Base-by-base conservation (phyloP, 2,888 invertebrate species). In the Tiliacea aurago region DNA sequence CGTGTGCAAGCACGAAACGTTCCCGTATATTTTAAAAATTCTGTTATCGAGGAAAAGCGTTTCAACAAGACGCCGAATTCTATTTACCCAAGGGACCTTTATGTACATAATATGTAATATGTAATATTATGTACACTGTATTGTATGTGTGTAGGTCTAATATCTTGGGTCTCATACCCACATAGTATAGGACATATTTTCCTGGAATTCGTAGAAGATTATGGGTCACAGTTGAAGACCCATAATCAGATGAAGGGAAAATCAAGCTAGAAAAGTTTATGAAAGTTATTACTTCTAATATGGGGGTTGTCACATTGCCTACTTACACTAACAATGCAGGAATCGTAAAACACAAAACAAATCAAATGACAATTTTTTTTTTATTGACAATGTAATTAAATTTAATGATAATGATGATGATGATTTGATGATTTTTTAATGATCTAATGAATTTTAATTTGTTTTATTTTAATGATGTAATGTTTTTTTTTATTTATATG, bases 81-180 rank as follows among this genome's bases (percentile, higher is more conserved):
- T 90, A 91, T 91, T 92, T 90, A 87, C 89, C 85, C 80, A 77
- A 67, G 87, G 85, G 89, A 90, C 88, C 87, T 88, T 89, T 89
- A 91, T 86, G 89, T 87, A 90, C 85, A 91, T 93, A 93, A 93
- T 92, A 92, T 90, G 89, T 93, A 90, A 92, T 81, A 74, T 70
- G 89, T 93, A 90, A 92, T 81, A 74, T 70, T 63, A 70, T 72
- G 68, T 75, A 78, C 64, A 81, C 63, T 49, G 65, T 80, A 59
- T 76, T 76, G 59, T 83, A 65, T 62, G 23, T 74, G 56, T 74
- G 59, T 64, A 83, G 15, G 69, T 83, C 70, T 80, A 83, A 81
- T 79, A 75, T 75, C 64, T 51, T 41, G 67, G 83, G 58, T 43
- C 58, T 68, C 59, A 58, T 66, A 61, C n/a, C 73, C 51, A 37